Conservation (phyloP, 2,888 invertebrate species). For the Mesorhabditis spiculigera region DNA sequence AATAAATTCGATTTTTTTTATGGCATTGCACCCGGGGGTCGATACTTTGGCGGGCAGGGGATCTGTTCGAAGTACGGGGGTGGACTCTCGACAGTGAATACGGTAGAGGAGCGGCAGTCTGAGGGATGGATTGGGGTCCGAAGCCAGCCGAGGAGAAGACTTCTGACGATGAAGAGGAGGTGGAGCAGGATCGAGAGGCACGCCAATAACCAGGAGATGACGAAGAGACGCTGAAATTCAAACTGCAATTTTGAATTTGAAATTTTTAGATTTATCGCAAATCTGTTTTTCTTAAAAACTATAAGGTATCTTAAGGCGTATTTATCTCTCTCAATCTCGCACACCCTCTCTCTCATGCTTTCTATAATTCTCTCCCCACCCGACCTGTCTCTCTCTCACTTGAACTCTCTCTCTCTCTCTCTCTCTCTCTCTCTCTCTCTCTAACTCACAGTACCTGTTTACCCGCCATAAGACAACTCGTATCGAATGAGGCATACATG, state of each 20-base stretch:
- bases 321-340: no score
- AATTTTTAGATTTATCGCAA: no score
- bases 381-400: no score
- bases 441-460: not conserved
- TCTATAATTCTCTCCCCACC: no score
- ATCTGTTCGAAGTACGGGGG: slow-evolving; percentile 3
- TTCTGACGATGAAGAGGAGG: not conserved
- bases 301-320: no score
- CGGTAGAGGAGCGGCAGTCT: not conserved
- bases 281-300: no score
- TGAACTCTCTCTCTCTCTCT: not conserved
- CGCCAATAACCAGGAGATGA: not conserved
- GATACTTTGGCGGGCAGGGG: not conserved
- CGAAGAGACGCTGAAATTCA: not conserved
- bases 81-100: slow-evolving; percentile 5
- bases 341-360: no score
- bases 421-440: not conserved
- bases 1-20: not conserved
- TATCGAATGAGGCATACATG: not conserved
- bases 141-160: not conserved
- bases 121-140: not conserved
- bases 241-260: not conserved
- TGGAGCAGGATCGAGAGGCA: not conserved
- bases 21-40: not conserved
- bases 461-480: not conserved